Conservation (phyloP, 1,140 invertebrate species). For the Cotesia vestalis region DNA sequence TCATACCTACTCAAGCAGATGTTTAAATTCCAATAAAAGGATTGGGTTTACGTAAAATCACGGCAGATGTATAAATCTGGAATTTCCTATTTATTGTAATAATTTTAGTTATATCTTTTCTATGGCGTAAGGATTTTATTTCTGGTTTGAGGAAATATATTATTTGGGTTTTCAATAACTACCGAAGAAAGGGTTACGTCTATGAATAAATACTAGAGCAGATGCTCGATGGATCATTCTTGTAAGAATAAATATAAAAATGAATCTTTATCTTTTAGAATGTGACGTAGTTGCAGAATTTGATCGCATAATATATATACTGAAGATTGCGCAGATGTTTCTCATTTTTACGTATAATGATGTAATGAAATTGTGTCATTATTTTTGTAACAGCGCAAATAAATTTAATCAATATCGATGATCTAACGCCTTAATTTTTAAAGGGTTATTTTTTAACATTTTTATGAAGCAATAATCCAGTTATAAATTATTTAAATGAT, state of each 20-base stretch:
- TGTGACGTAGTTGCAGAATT: conserved; percentile 28
- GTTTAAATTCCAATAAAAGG: neutral
- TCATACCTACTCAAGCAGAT: neutral
- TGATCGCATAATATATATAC: conserved; percentile 12
- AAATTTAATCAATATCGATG: no score
- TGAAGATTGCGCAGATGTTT: conserved; percentile 19
- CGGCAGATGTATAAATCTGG: conserved; percentile 18
- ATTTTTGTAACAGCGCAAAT: no score
- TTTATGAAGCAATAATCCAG: no score
- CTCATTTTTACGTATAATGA: no score
- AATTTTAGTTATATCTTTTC: neutral
- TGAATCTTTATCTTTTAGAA: conserved; percentile 28
- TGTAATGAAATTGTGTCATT: no score
- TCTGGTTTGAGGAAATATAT: neutral
- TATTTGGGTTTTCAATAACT: neutral
- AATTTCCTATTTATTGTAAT: conserved; percentile 4
- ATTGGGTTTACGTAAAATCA: conserved; percentile 14
- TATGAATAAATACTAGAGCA: conserved; percentile 13
- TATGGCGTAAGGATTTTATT: conserved; percentile 12
- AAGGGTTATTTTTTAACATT: no score
- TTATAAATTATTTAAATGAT: no score
- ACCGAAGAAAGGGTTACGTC: conserved; percentile 13
- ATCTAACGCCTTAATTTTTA: no score
- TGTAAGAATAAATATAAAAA: no score
- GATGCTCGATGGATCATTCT: conserved; percentile 4